Conservation (phyloP, 2,888 invertebrate species). For the Drosophila cracens region DNA sequence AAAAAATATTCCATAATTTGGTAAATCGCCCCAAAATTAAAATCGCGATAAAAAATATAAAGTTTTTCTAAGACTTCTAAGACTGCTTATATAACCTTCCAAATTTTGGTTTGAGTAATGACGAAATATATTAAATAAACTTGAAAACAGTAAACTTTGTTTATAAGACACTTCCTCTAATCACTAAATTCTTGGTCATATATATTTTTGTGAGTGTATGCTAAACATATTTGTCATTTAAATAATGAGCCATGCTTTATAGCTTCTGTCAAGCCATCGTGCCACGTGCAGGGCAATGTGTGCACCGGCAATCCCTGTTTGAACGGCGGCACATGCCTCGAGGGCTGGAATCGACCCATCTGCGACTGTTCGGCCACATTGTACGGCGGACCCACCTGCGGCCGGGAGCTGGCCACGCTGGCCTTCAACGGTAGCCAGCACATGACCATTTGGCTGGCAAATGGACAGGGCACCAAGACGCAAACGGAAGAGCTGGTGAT, state of each 20-base stretch:
- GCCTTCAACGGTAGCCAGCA: conserved; percentile 96
- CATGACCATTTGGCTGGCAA: conserved; percentile 90
- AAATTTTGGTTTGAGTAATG: neutral
- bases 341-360: conserved; percentile 97
- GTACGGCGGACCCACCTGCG: conserved; percentile 96
- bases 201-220: neutral
- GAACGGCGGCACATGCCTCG: conserved; percentile 94
- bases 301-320: conserved; percentile 95
- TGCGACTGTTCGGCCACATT: conserved; percentile 96
- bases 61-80: neutral
- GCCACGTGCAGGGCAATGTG: conserved; percentile 92
- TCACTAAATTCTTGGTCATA: neutral
- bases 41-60: neutral
- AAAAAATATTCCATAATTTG: neutral
- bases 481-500: conserved; percentile 96
- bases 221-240: neutral
- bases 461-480: conserved; percentile 90
- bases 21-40: neutral
- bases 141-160: neutral
- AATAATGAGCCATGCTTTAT: conserved; percentile 40
- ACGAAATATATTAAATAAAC: neutral
- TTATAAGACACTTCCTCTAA: neutral
- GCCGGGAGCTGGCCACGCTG: conserved; percentile 94
- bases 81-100: neutral
- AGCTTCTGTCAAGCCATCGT: conserved; percentile 95